phyloP scores from a whole-genome alignment of 2,113 vertebrate species.

The human region DNA sequence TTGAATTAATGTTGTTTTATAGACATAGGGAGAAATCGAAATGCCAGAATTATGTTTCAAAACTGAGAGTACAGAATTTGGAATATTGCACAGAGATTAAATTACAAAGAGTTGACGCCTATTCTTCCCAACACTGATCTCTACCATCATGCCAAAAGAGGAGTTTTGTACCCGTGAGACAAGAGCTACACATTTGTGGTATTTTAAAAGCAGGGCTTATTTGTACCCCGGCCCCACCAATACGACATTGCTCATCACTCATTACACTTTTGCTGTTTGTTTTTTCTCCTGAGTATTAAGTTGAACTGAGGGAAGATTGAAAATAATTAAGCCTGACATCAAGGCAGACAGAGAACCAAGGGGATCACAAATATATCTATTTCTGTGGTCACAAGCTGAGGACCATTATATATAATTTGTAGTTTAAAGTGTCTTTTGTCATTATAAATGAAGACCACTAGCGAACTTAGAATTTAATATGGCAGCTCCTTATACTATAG shows the following conservation, averaged over 20 bases:
- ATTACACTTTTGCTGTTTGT: not conserved
- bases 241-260: not conserved
- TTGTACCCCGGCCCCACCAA: rapidly evolving
- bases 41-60: not conserved
- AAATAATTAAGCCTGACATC: conserved; percentile 31
- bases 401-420: not conserved
- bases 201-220: not conserved
- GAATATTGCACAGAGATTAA: not conserved
- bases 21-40: not conserved
- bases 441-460: not conserved
- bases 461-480: not conserved
- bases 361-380: not conserved
- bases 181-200: not conserved
- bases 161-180: not conserved
- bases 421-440: not conserved
- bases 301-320: not conserved
- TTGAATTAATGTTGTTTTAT: not conserved
- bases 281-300: not conserved
- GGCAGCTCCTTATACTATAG: not conserved
- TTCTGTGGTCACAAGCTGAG: too few species aligned
- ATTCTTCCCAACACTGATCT: not conserved
- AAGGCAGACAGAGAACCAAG: not conserved
- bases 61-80: not conserved
- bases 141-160: not conserved
- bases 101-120: not conserved